These are phyloP conservation scores for Xiphophorus birchmanni DNA, from an alignment of 2,797 vertebrate species.

Conservation along the genomic window DNA sequence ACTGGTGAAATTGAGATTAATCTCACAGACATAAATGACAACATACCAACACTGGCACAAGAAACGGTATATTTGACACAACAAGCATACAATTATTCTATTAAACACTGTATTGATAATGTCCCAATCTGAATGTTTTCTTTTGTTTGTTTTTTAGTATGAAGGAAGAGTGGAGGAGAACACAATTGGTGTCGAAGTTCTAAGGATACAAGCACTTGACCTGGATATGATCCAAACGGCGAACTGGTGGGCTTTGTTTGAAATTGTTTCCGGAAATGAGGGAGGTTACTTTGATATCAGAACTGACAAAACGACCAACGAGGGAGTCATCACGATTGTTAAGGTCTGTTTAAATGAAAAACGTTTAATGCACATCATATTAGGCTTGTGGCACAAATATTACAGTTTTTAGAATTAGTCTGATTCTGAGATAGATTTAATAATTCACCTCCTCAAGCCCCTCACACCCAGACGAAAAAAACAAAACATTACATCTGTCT, in stretches of 20 bases:
- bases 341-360: slow-evolving; percentile 80
- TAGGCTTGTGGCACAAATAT: not conserved
- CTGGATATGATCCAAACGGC: slow-evolving; percentile 85
- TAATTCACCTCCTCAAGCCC: not conserved
- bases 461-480: too few relatives aligned
- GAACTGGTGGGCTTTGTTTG: slow-evolving; percentile 89
- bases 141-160: slow-evolving; percentile 79
- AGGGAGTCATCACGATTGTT: slow-evolving; percentile 86
- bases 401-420: not conserved
- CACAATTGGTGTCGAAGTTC: slow-evolving; percentile 79
- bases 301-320: slow-evolving; percentile 88
- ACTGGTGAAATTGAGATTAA: slow-evolving; percentile 80
- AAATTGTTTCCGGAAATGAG: slow-evolving; percentile 91
- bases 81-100: not conserved
- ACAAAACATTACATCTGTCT: not conserved
- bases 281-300: slow-evolving; percentile 88
- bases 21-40: slow-evolving; percentile 93
- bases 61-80: slow-evolving; percentile 56
- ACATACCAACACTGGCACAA: slow-evolving; percentile 84
- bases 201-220: slow-evolving; percentile 87
- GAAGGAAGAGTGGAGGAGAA: slow-evolving; percentile 88
- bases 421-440: not conserved
- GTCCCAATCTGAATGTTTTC: not conserved
- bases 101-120: not conserved
- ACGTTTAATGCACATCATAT: not conserved